phyloP scores from a whole-genome alignment of 2,888 invertebrate species.

The Coronaproctus castanopsis region DNA sequence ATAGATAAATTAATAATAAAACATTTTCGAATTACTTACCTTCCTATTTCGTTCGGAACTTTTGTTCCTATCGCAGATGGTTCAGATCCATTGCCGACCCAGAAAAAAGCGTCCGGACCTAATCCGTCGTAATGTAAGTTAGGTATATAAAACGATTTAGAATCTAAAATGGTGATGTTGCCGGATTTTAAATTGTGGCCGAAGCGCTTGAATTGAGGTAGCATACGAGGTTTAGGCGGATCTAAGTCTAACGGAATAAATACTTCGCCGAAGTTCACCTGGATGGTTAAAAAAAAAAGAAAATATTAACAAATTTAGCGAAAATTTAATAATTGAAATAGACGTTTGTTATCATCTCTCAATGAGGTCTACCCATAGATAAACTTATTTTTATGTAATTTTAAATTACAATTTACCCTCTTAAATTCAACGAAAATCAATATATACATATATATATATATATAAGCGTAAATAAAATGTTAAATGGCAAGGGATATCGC shows the following conservation, averaged over 20 bases:
- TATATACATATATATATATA: no score
- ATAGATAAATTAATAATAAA: no score
- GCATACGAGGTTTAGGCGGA: constrained; percentile 55
- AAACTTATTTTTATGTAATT: no score
- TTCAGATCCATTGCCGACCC: constrained; percentile 75
- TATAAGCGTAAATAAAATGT: no score
- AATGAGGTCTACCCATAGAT: no score
- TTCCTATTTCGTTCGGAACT: constrained; percentile 76
- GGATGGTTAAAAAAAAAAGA: constrained; percentile 19
- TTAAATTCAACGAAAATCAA: no score
- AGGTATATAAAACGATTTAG: constrained; percentile 77
- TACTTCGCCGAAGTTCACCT: constrained; percentile 80
- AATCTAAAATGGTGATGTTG: constrained; percentile 75
- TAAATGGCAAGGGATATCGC: no score
- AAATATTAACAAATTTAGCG: constrained; percentile 1
- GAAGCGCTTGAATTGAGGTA: constrained; percentile 67
- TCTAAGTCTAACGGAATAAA: constrained; percentile 55
- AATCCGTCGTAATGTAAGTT: constrained; percentile 81
- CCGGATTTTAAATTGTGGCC: constrained; percentile 78
- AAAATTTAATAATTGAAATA: constrained; percentile 1
- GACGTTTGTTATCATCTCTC: no score
- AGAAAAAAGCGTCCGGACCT: constrained; percentile 81
- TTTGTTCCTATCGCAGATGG: constrained; percentile 64
- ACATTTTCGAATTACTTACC: no score
- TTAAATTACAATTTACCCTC: no score